These are phyloP conservation scores for Onthophagus sagittarius DNA, from an alignment of 2,888 invertebrate genomes.

Conservation along the genomic window DNA sequence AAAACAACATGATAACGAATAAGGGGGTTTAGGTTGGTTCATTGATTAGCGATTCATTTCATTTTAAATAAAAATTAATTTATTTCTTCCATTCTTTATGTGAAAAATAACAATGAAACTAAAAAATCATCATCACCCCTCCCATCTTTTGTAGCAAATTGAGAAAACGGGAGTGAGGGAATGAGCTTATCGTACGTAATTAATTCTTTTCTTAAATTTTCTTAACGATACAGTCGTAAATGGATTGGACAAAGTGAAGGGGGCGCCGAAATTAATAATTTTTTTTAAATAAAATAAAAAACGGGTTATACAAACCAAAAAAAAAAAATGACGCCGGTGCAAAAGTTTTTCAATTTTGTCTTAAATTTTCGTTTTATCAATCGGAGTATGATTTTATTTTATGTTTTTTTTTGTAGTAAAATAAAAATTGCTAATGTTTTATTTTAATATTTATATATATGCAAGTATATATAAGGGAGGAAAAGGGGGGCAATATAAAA, in stretches of 20 bases:
- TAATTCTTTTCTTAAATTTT: too few relatives aligned
- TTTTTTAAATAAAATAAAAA: too few relatives aligned
- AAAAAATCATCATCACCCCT: not conserved
- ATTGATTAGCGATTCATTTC: not conserved
- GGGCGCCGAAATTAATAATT: too few relatives aligned
- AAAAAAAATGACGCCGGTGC: too few relatives aligned
- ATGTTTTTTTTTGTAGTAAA: slow-evolving; percentile 7
- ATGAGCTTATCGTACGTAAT: too few relatives aligned
- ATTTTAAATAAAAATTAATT: not conserved
- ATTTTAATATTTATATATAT: not conserved
- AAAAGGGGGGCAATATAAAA: slow-evolving; percentile 3
- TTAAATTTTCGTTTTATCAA: not conserved
- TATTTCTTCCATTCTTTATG: not conserved
- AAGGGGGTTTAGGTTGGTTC: not conserved
- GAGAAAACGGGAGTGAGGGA: too few relatives aligned
- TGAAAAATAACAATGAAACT: not conserved
- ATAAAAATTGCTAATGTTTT: slow-evolving; percentile 7
- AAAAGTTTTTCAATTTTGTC: too few relatives aligned
- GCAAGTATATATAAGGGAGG: not conserved
- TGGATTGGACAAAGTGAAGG: too few relatives aligned
- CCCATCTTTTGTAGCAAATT: not conserved
- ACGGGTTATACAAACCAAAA: too few relatives aligned
- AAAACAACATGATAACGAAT: slow-evolving; percentile 16
- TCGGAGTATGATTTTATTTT: slow-evolving; percentile 14
- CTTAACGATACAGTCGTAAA: too few relatives aligned